These are phyloP conservation scores for Homarus americanus DNA, from an alignment of 1,140 invertebrate species.

Conservation along the genomic window DNA sequence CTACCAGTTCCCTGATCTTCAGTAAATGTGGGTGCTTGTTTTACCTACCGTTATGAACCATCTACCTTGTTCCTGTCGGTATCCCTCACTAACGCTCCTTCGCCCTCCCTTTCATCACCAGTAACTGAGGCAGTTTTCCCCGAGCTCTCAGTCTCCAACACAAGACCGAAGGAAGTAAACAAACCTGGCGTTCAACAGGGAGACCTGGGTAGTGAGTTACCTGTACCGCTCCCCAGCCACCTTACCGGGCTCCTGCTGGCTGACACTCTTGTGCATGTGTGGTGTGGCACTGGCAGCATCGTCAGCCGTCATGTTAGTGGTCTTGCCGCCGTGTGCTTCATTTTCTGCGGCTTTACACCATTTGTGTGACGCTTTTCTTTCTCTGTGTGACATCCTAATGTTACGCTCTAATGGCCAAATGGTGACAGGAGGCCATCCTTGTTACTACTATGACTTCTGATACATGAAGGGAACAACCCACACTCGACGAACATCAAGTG, in stretches of 20 bases:
- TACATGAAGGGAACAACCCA: background rate
- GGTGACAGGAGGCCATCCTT: conserved; percentile 2
- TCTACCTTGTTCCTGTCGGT: too few relatives aligned
- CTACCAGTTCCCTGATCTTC: background rate
- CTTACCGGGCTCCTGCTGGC: background rate
- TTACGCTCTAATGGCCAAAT: background rate
- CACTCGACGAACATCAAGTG: background rate
- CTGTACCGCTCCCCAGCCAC: background rate
- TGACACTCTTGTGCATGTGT: background rate
- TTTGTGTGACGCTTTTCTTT: background rate
- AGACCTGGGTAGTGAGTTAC: background rate
- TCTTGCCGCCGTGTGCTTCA: background rate
- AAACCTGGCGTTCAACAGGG: background rate
- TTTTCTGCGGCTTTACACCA: background rate
- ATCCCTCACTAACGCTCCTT: too few relatives aligned
- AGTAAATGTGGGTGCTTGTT: background rate
- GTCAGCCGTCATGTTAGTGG: background rate
- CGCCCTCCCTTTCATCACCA: background rate
- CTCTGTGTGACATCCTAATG: background rate
- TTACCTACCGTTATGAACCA: too few relatives aligned
- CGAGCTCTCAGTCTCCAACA: background rate
- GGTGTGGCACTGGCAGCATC: background rate
- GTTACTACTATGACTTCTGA: background rate
- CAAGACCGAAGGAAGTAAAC: conserved; percentile 2
- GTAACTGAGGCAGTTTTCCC: background rate